These are phyloP conservation scores for Microplitis demolitor DNA, from an alignment of 1,140 invertebrate species.

Conservation along the genomic window DNA sequence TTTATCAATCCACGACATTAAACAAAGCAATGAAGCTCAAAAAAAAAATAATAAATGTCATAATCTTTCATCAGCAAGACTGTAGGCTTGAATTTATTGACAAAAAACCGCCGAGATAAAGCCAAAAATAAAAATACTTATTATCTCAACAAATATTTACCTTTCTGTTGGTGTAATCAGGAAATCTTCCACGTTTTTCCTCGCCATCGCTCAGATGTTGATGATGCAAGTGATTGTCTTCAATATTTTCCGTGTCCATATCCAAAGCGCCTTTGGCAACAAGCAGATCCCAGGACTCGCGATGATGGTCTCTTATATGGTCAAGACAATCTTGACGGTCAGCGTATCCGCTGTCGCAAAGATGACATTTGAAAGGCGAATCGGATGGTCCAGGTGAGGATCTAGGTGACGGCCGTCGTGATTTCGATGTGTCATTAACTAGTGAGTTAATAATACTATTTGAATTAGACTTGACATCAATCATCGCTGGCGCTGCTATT, in stretches of 20 bases:
- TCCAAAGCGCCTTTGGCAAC: constrained; percentile 81
- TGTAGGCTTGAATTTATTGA: no score
- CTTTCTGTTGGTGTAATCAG: constrained; percentile 87
- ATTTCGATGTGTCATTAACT: constrained; percentile 32
- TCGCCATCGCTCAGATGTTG: constrained; percentile 60
- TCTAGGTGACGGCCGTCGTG: constrained; percentile 37
- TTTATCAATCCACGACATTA: no score
- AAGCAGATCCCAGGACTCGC: constrained; percentile 74
- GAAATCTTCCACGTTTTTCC: constrained; percentile 71
- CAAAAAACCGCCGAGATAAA: not conserved
- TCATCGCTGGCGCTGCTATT: not conserved
- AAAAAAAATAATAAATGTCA: no score
- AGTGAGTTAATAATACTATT: constrained; percentile 15
- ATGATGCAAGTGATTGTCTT: constrained; percentile 49
- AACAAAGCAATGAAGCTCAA: no score
- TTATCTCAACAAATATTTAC: constrained; percentile 55
- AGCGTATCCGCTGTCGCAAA: constrained; percentile 85
- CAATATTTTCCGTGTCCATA: constrained; percentile 58
- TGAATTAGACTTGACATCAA: not conserved
- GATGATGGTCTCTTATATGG: constrained; percentile 78
- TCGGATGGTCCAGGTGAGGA: constrained; percentile 59
- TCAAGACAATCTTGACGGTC: constrained; percentile 79
- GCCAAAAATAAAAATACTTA: not conserved
- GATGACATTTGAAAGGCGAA: constrained; percentile 88
- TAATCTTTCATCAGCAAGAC: no score